Evolutionary conservation across 2,888 invertebrate genomes (phyloP).

Genomic region (Cecidostiba fungosa): DNA sequence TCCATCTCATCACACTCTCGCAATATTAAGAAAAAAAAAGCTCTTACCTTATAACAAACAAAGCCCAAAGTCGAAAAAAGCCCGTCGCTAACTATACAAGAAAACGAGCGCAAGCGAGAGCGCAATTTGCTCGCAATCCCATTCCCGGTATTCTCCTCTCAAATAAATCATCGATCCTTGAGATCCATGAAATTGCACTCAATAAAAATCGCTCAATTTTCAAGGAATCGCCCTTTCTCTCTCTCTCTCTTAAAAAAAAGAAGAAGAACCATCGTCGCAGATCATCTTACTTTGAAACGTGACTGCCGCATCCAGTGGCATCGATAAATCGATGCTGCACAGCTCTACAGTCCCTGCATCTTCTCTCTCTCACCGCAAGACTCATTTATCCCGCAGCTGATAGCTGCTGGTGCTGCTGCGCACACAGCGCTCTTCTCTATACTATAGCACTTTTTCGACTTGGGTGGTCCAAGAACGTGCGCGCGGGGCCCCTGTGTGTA

Average conservation of each 20-base stretch:
- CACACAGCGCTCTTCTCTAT: conserved; percentile 66
- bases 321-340: conserved; percentile 51
- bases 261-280: conserved; percentile 32
- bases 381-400: conserved; percentile 51
- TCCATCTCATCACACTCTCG: neutral
- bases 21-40: neutral
- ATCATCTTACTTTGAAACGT: conserved; percentile 48
- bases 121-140: neutral
- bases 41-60: neutral
- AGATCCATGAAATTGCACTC: conserved; percentile 19
- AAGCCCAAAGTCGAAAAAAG: neutral
- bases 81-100: neutral
- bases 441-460: conserved; percentile 79
- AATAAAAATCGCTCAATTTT: conserved; percentile 39
- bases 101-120: neutral
- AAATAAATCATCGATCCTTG: conserved; percentile 38
- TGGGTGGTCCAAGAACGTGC: conserved; percentile 78
- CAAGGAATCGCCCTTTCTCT: neutral
- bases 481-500: conserved; percentile 1
- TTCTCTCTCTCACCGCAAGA: conserved; percentile 21
- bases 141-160: conserved; percentile 5
- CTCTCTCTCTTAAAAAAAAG: neutral
- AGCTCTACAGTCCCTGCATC: neutral
- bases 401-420: conserved; percentile 13
- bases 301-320: conserved; percentile 47